Percentiles rank a stretch among this genome's conserved stretches.
phyloP scores from a whole-genome alignment of 2,113 vertebrate genomes.

The Theristicus caerulescens region DNA sequence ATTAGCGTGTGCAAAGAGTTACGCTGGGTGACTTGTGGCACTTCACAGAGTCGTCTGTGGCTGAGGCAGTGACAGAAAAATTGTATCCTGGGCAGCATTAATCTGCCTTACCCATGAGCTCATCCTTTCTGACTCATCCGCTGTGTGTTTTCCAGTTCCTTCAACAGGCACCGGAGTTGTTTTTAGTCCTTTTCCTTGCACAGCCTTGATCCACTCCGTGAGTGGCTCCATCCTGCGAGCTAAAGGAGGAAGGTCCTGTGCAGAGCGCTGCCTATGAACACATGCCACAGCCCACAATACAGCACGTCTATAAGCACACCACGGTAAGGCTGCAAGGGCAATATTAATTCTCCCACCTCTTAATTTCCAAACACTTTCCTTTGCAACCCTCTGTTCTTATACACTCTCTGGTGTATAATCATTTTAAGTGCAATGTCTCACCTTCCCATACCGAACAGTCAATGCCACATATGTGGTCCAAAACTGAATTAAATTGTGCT shows the following conservation, averaged over 20 bases:
- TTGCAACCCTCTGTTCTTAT: neutral
- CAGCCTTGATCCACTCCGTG: neutral
- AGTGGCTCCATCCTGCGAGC: neutral
- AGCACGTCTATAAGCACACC: neutral
- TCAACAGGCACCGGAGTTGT: neutral
- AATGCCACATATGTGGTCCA: neutral
- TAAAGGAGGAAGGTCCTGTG: neutral
- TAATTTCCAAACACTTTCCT: neutral
- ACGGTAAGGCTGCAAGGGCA: neutral
- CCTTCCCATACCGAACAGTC: neutral
- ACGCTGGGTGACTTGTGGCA: neutral
- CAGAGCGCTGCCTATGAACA: neutral
- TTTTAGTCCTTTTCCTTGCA: neutral
- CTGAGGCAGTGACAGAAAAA: neutral
- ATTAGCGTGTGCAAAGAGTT: neutral
- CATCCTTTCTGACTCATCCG: conserved; percentile 5
- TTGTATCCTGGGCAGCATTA: neutral
- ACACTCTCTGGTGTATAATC: neutral
- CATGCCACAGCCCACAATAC: neutral
- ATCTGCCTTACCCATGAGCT: conserved; percentile 20
- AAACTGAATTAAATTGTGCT: neutral
- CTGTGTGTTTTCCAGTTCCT: neutral
- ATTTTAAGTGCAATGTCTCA: neutral
- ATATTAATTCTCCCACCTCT: neutral
- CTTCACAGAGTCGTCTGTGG: neutral